Conservation (phyloP, 2,888 invertebrate genomes). For the Phytoseiulus persimilis region DNA sequence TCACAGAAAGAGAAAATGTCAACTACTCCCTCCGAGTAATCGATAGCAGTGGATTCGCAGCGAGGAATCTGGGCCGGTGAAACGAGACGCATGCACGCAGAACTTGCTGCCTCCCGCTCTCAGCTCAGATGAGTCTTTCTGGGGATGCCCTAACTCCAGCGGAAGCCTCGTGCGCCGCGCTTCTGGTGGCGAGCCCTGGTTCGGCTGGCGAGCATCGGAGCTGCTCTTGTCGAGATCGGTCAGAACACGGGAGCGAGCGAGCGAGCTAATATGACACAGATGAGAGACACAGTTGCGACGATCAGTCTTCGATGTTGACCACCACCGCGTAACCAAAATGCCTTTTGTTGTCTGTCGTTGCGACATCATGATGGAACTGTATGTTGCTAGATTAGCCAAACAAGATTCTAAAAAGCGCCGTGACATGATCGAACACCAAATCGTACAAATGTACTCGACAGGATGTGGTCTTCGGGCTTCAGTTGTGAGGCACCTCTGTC, state of each 20-base stretch:
- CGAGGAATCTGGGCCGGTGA: background rate
- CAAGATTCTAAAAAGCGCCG: background rate
- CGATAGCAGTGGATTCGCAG: background rate
- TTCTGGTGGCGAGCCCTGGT: too few species aligned
- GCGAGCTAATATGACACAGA: background rate
- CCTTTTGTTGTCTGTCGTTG: background rate
- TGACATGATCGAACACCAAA: background rate
- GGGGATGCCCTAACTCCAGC: too few species aligned
- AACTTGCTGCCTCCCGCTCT: background rate
- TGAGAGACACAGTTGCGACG: background rate
- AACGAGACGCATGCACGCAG: background rate
- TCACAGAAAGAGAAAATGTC: background rate
- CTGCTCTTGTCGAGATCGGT: background rate
- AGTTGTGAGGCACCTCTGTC: background rate
- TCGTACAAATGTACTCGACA: background rate
- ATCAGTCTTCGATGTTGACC: background rate
- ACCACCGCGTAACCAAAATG: background rate
- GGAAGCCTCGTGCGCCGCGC: too few species aligned
- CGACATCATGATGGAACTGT: background rate
- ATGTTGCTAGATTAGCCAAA: background rate
- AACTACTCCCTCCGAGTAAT: background rate
- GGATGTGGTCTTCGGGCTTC: background rate
- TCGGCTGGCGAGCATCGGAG: too few species aligned
- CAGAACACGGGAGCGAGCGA: background rate
- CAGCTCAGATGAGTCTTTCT: background rate